Conservation (phyloP, 1,140 invertebrate genomes). For the Neotoxoptera formosana region DNA sequence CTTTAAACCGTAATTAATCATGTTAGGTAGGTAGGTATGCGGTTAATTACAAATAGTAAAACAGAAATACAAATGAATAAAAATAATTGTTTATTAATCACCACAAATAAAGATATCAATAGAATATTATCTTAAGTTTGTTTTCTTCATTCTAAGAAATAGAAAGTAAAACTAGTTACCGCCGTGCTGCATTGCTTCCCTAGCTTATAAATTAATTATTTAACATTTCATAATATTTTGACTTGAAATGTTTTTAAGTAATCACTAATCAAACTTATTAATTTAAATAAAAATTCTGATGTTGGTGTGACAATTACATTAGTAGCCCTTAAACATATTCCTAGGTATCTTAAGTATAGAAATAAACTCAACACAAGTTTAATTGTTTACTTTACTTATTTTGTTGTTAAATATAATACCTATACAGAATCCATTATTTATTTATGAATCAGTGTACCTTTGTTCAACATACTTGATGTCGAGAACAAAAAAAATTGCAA, state of each 20-base stretch:
- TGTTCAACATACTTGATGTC: no score
- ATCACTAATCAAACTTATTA: no score
- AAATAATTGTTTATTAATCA: background rate
- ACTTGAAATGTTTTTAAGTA: no score
- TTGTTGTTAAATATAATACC: background rate
- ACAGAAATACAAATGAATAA: background rate
- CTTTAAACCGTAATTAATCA: background rate
- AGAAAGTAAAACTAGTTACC: background rate
- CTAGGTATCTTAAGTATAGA: background rate
- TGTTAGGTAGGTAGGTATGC: no score
- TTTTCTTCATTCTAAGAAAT: background rate
- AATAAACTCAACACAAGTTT: background rate
- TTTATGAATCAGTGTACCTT: background rate
- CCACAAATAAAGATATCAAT: background rate
- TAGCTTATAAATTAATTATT: no score
- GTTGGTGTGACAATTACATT: no score
- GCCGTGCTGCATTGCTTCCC: no score
- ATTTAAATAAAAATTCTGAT: no score
- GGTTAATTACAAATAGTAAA: background rate
- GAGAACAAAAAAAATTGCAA: no score
- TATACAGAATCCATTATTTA: background rate
- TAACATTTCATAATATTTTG: no score
- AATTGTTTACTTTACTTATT: background rate
- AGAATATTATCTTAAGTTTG: no score
- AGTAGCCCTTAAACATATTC: background rate